These are phyloP conservation scores for Coelopa pilipes DNA, from an alignment of 2,888 invertebrate genomes.

Conservation along the genomic window DNA sequence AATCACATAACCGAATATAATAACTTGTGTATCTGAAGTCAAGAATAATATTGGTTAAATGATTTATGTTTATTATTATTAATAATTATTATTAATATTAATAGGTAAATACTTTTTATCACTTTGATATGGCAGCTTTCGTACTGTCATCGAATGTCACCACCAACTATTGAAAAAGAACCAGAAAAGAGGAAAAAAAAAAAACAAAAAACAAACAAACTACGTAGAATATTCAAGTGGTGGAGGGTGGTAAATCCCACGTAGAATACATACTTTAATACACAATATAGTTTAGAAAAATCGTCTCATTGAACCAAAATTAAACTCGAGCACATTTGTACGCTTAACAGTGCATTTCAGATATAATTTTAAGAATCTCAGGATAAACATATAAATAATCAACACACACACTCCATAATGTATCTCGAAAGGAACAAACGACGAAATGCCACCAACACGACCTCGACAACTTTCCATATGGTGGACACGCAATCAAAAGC, in stretches of 20 bases:
- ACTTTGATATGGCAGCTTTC: no score
- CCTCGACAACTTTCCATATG: slow-evolving; percentile 15
- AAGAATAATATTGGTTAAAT: no score
- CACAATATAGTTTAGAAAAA: slow-evolving; percentile 5
- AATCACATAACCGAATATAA: no score
- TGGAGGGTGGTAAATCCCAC: slow-evolving; percentile 1
- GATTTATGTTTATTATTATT: no score
- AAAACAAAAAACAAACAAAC: no score
- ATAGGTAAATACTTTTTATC: no score
- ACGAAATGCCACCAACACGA: not conserved
- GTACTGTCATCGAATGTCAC: no score
- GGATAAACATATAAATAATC: not conserved
- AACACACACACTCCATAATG: not conserved
- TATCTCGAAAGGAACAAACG: slow-evolving; percentile 12
- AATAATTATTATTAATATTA: no score
- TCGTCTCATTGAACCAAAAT: not conserved
- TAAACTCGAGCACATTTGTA: not conserved
- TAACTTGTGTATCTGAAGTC: no score
- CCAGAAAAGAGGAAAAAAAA: no score
- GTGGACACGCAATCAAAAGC: slow-evolving; percentile 4
- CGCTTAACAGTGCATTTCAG: not conserved
- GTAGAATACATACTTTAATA: slow-evolving; percentile 28
- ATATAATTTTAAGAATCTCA: not conserved
- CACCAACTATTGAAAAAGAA: no score
- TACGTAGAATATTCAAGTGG: not conserved